A percentile compares a stretch with the other conserved stretches of the same genome.
Conservation (phyloP, 1,140 invertebrate species). For the Ceratina japonica region DNA sequence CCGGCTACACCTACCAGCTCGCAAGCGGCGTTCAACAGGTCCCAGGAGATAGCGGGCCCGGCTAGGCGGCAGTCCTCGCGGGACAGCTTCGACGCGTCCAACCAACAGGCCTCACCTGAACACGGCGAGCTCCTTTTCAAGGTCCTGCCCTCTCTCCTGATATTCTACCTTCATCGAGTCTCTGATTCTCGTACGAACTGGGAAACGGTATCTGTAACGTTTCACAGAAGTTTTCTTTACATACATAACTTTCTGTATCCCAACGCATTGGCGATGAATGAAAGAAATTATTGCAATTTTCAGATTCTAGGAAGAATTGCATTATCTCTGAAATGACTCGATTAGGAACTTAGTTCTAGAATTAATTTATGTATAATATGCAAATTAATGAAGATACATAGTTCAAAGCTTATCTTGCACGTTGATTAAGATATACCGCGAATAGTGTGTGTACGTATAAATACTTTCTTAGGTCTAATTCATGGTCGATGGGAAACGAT, state of each 20-base stretch:
- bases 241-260: not conserved
- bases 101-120: conserved; percentile 73
- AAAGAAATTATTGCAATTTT: too few relatives aligned
- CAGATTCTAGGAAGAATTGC: too few relatives aligned
- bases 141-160: conserved; percentile 64
- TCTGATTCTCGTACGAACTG: not conserved
- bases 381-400: not conserved
- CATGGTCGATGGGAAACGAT: not conserved
- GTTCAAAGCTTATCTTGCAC: not conserved
- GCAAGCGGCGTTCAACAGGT: conserved; percentile 42
- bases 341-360: not conserved
- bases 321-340: too few relatives aligned
- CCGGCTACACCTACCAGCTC: conserved; percentile 56
- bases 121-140: conserved; percentile 74
- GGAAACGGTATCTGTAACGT: not conserved
- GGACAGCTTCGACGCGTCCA: conserved; percentile 61
- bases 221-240: too few relatives aligned
- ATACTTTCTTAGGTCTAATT: not conserved
- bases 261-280: not conserved
- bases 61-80: conserved; percentile 68
- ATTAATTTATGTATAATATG: not conserved
- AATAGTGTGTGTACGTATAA: not conserved
- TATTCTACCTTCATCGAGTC: not conserved
- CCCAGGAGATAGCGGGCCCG: conserved; percentile 61
- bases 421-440: not conserved